A percentile compares a stretch with the other conserved stretches of the same genome.
Conservation (phyloP, 2,113 vertebrate species). For the Cranoglanis bouderius region DNA sequence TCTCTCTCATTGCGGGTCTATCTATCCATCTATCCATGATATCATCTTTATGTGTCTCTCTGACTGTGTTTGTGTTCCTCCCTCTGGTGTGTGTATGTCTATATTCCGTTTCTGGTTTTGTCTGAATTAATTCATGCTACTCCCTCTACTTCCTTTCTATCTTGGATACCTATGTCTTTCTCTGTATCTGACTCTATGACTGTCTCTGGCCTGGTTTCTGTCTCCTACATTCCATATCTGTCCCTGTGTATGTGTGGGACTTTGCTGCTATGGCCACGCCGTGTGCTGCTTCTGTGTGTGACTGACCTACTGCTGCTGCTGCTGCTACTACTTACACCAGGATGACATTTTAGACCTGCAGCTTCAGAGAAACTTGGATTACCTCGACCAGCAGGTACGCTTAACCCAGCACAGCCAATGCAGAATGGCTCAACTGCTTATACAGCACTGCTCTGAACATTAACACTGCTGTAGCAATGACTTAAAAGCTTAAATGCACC, state of each 20-base stretch:
- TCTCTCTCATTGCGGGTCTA: neutral
- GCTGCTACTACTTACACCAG: conserved; percentile 73
- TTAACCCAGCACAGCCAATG: conserved; percentile 5
- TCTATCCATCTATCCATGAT: too few species aligned
- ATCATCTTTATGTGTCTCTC: neutral
- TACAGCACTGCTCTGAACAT: neutral
- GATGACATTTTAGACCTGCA: conserved; percentile 98
- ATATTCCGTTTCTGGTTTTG: neutral
- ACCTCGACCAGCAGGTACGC: conserved; percentile 96
- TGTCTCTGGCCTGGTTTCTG: conserved; percentile 3
- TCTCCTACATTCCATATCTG: neutral
- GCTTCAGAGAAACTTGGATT: conserved; percentile 98
- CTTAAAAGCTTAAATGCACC: neutral
- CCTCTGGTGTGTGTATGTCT: neutral
- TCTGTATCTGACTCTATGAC: conserved; percentile 30
- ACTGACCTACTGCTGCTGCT: conserved; percentile 49
- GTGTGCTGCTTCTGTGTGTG: conserved; percentile 21
- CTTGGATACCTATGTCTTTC: neutral
- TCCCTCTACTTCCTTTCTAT: neutral
- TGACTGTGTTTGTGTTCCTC: neutral
- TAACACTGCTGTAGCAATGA: neutral
- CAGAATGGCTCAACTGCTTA: neutral
- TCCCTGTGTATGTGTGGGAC: conserved; percentile 26
- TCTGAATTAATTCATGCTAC: neutral
- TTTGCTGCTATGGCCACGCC: conserved; percentile 25